Conservation (phyloP, 2,888 invertebrate species). For the Lepidocyrtinus sp. region DNA sequence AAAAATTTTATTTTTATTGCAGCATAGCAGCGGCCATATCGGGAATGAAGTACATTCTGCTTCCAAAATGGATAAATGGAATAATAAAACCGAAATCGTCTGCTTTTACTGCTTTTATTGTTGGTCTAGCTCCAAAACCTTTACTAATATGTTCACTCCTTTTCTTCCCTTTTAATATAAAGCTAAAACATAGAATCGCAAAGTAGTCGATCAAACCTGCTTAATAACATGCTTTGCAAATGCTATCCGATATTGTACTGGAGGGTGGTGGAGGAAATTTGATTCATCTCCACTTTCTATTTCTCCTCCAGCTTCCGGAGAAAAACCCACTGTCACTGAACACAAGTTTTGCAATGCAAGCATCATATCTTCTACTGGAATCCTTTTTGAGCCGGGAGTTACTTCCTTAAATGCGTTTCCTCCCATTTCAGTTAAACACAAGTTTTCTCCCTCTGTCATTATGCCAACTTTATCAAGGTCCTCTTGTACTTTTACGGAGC, state of each 20-base stretch:
- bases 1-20: conserved; percentile 40
- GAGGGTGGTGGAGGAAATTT: conserved; percentile 46
- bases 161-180: neutral
- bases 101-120: conserved; percentile 2
- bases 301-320: conserved; percentile 16
- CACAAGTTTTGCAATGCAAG: conserved; percentile 16
- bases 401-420: neutral
- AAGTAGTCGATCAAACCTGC: conserved; percentile 43
- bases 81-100: conserved; percentile 10
- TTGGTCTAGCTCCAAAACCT: neutral
- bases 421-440: neutral
- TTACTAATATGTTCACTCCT: too few species aligned
- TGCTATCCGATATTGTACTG: conserved; percentile 59
- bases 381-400: neutral
- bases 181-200: neutral
- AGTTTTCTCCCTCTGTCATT: conserved; percentile 1
- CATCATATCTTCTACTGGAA: conserved; percentile 18
- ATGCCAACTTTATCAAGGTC: conserved; percentile 42
- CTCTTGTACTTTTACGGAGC: neutral
- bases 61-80: conserved; percentile 17
- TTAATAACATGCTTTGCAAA: conserved; percentile 64
- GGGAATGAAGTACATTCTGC: neutral
- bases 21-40: neutral
- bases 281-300: conserved; percentile 1
- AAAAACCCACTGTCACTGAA: conserved; percentile 31